These are phyloP conservation scores for Bombylius major DNA, from an alignment of 2,888 invertebrate genomes.

Conservation along the genomic window DNA sequence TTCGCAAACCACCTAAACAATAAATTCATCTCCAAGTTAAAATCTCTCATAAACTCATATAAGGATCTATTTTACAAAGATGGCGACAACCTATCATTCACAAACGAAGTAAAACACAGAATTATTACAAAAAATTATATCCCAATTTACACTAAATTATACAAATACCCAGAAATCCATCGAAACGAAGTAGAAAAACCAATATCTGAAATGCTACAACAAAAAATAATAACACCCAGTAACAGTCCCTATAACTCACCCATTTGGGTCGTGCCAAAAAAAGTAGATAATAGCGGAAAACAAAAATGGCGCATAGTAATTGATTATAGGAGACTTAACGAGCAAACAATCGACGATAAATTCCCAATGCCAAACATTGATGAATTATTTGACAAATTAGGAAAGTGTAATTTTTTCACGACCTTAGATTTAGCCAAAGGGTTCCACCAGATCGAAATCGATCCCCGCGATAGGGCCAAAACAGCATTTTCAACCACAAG, in stretches of 20 bases:
- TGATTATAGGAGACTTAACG: neutral
- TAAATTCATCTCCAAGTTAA: neutral
- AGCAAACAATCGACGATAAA: too few species aligned
- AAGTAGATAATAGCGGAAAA: slow-evolving; percentile 1
- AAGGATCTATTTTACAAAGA: slow-evolving; percentile 3
- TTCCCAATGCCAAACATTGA: too few species aligned
- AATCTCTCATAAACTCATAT: neutral
- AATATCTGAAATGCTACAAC: slow-evolving; percentile 10
- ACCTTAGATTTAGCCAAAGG: neutral
- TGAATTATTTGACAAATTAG: too few species aligned
- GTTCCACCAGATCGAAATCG: neutral
- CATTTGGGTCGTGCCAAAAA: slow-evolving; percentile 17
- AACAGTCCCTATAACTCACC: slow-evolving; percentile 16
- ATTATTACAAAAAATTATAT: slow-evolving; percentile 6
- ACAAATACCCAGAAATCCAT: slow-evolving; percentile 12
- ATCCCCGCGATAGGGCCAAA: too few species aligned
- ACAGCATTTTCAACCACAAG: too few species aligned
- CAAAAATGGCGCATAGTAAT: slow-evolving; percentile 3
- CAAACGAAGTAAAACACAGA: slow-evolving; percentile 3
- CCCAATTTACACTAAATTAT: slow-evolving; percentile 7
- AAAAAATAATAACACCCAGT: slow-evolving; percentile 16
- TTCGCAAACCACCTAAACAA: neutral
- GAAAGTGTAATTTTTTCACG: too few species aligned
- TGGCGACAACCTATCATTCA: slow-evolving; percentile 1
- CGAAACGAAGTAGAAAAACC: slow-evolving; percentile 9